Base-by-base conservation (phyloP, 1,140 invertebrate species). In the Amyelois transitella region DNA sequence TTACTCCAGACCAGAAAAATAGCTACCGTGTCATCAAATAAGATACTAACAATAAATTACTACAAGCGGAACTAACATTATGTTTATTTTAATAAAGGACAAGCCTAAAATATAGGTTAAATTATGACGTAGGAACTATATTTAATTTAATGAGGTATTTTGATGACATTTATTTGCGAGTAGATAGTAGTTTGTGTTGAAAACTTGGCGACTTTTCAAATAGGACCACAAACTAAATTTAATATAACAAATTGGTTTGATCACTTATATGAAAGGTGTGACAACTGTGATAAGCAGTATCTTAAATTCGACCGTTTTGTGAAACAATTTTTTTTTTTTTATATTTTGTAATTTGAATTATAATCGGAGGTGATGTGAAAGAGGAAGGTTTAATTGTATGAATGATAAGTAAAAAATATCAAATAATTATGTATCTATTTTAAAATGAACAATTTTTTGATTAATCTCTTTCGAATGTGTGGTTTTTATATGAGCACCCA, bases 161-260 rank as follows among this genome's bases (percentile, higher is more conserved):
- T 77, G 62, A 69, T 81, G 75, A 81, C 76, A 80, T 77, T 75
- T 72, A 81, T 77, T 66, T 61, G 63, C 66, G 69, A 69, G 62
- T 72, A 73, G 65, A 76, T 75, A 61, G 62, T 77, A 66, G 56
- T 77, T 58, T 68, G 58, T 68, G 58, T 61, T 51, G 64, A 69
- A 68, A 60, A 72, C 68, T 85, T 82, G 81, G 81, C 81, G 75
- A 55, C 69, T 71, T 76, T 81, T 85, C 81, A 85, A 82, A 79
- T 75, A 66, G 28, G 62, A 67, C 67, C 63, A 64, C 65, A 77
- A 75, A 75, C 64, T 77, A 76, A 68, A 81, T 77, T 75, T 72
- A 69, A 77, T 79, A 55, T 65, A 72, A 80, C 64, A 72, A 74
- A 72, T 75, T 66, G 62, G 38, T 55, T 49, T 59, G 66, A 66